phyloP scores from a whole-genome alignment of 2,797 vertebrate genomes.

The Eutrigla gurnardus region DNA sequence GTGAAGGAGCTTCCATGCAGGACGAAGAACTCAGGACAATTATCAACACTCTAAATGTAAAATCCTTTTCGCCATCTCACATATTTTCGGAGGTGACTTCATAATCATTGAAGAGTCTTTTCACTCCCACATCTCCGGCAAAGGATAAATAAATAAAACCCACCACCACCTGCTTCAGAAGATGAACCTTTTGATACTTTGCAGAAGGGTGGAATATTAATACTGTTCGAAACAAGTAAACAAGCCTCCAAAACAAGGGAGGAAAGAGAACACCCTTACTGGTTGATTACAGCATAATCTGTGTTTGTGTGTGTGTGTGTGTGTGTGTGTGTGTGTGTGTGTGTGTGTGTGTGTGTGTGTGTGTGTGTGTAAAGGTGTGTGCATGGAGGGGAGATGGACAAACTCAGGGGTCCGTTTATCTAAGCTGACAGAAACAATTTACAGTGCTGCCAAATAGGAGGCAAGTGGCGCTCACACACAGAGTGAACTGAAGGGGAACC shows the following conservation, averaged over 20 bases:
- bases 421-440: constrained; percentile 86
- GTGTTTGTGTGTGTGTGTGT: constrained; percentile 26
- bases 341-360: constrained; percentile 30
- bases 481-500: constrained; percentile 68
- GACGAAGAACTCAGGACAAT: constrained; percentile 29
- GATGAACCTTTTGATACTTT: constrained; percentile 57
- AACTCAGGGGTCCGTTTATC: constrained; percentile 80
- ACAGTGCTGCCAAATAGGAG: constrained; percentile 75
- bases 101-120: constrained; percentile 23
- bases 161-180: constrained; percentile 48
- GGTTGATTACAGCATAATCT: constrained; percentile 59
- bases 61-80: constrained; percentile 22
- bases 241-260: constrained; percentile 58
- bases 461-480: constrained; percentile 59
- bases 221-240: constrained; percentile 52
- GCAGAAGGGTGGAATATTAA: constrained; percentile 56
- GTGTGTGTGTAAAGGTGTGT: constrained; percentile 31
- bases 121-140: neutral
- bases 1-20: constrained; percentile 25
- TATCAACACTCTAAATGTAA: constrained; percentile 16
- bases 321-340: constrained; percentile 29
- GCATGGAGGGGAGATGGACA: constrained; percentile 70
- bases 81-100: constrained; percentile 24
- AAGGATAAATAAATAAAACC: constrained; percentile 59
- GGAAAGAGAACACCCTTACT: constrained; percentile 36